Base-by-base conservation (phyloP, 2,888 invertebrate species). In the Platycnemis pennipes region DNA sequence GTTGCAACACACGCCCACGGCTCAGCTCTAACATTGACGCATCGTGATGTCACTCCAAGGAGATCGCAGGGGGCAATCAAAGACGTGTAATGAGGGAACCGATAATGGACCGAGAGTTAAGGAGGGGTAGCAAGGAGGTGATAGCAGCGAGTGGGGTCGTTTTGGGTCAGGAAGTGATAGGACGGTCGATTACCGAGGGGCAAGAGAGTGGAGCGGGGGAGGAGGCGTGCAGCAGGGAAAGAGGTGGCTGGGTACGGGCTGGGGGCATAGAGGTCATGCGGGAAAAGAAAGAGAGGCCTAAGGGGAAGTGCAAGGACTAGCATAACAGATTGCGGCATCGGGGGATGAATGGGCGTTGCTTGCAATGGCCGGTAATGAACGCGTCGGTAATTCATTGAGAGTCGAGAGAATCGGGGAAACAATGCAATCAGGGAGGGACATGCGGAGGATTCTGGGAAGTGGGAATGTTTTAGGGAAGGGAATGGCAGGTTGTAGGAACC, bases 321-420 rank as follows among this genome's bases (percentile, higher is more conserved):
- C 77, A 37, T 26, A 91, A 91, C 91, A 91, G 53, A 91, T 91
- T 37, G 42, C 91, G 56, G 44, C 77, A 77, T 77, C 77, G 37
- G 13, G 77, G 31, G 63, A 63, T 63, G 91, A 91, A 63, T 56
- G 91, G 91, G 37, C n/a, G 56, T 44, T 42, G 91, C 56, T 53
- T 44, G 56, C 91, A 42, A 89, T 89, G 89, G 89, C 89, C 89
- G 56, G 89, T 89, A 89, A 89, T 89, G 89, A 56, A 49, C 53
- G 44, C 91, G 91, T 22, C 53, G 91, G 56, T 63, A 91, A 91
- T 56, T 63, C 91, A 42, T 53, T 53, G 89, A 56, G 53, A 91
- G 91, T 56, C 56, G 42, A 63, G 56, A 42, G 56, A 44, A 63
- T 26, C 26, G 56, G 56, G 91, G 63, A 89, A 91, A 63, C 91